These are phyloP conservation scores for Ramphastos sulfuratus DNA, from an alignment of 2,113 vertebrate genomes.

Conservation along the genomic window DNA sequence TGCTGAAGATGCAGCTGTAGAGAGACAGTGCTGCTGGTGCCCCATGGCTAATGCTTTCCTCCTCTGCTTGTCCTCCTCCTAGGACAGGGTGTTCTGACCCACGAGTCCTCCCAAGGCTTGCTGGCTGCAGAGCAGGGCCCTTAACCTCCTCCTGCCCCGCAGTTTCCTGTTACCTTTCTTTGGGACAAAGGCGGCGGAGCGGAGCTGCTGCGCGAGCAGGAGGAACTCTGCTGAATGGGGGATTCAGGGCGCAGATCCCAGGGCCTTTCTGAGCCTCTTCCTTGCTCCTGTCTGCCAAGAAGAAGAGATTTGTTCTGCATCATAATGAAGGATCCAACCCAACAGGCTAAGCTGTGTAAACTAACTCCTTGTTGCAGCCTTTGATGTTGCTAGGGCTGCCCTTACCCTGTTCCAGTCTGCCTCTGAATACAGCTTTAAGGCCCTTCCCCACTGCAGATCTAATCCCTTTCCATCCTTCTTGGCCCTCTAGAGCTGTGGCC, in stretches of 20 bases:
- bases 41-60: not conserved
- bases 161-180: constrained; percentile 80
- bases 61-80: not conserved
- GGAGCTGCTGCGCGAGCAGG: constrained; percentile 66
- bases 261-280: constrained; percentile 77
- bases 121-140: constrained; percentile 63
- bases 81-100: constrained; percentile 31
- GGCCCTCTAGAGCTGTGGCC: not conserved
- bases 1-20: not conserved
- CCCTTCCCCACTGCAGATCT: not conserved
- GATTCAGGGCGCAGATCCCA: constrained; percentile 69
- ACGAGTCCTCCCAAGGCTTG: constrained; percentile 42
- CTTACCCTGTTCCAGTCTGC: not conserved
- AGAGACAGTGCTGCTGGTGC: not conserved
- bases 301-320: constrained; percentile 57
- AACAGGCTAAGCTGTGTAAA: constrained; percentile 35
- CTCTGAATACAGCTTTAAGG: constrained; percentile 30
- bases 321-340: constrained; percentile 71
- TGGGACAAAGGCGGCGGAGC: constrained; percentile 55
- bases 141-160: constrained; percentile 70
- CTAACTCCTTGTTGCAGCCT: constrained; percentile 53
- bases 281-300: constrained; percentile 61
- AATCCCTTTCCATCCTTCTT: not conserved
- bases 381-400: constrained; percentile 34
- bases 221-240: constrained; percentile 70